Base-by-base conservation (phyloP, 2,113 vertebrate genomes). In the Geococcyx californianus region DNA sequence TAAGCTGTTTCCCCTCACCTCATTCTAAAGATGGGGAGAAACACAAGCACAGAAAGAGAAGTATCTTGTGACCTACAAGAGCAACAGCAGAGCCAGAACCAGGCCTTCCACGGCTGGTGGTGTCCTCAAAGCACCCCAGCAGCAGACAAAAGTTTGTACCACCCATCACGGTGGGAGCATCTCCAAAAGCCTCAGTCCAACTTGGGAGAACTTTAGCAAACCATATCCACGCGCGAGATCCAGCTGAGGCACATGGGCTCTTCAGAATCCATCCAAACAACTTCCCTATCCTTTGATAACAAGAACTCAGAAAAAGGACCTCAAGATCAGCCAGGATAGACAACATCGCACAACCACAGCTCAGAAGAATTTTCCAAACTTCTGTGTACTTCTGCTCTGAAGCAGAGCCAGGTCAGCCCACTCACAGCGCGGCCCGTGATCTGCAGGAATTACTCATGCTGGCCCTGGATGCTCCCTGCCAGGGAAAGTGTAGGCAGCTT, bases 231-330 rank as follows among this genome's bases (percentile, higher is more conserved):
- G 49, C 7, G 6, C 3, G 12, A 86, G 56, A 67, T 15, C 34
- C 31, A 47, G 8, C 29, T 33, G n/a, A 70, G 12, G 24, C 13
- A 33, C 0, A 3, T 3, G 29, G 17, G 38, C 81, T 80, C 56
- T 75, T 45, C 78, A 54, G 49, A 85, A 42, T 14, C 34, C 44
- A 23, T 2, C 13, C 28, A 44, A 56, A n/a, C 20, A 38, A 42
- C 11, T 66, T 45, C 13, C 40, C 24, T 0, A 0, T 11, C 44
- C 31, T 2, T n/a, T 11, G 18, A 20, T 34, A 72, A 40, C 5
- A 51, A 31, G 9, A 38, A 14, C 52, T 70, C 60, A 9, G 9
- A 28, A 13, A 11, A 77, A 34, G 7, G 26, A 60, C 7, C 36
- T 34, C 17, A 11, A 68, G 29, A 14, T 18, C 68, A 47, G 73